A percentile compares a stretch with the other conserved stretches of the same genome.
Evolutionary conservation across 2,888 invertebrate species (phyloP).

Genomic region (Troilus luridus): DNA sequence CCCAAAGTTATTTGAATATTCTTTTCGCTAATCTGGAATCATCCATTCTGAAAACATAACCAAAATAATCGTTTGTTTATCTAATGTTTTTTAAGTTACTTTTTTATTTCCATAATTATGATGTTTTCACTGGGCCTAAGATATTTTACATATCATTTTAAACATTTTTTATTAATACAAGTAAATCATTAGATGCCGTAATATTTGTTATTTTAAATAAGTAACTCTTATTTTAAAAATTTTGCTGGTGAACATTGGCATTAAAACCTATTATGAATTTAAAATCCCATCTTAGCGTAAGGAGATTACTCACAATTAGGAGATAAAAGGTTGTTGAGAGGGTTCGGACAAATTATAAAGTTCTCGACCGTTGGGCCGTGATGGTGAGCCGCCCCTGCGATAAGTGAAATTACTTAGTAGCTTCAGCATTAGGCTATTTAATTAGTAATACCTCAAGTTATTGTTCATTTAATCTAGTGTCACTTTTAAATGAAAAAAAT

Average conservation of each 20-base stretch:
- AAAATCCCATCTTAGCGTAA: background rate
- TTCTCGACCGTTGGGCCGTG: background rate
- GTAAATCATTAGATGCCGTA: no score
- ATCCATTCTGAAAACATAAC: no score
- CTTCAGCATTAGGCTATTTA: background rate
- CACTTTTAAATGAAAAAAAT: background rate
- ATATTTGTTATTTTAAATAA: background rate
- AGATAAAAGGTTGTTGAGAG: background rate
- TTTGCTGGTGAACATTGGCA: background rate
- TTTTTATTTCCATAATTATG: no score
- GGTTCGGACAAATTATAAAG: background rate
- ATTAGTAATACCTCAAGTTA: background rate
- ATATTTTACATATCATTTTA: no score
- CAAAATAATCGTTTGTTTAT: no score
- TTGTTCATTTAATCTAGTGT: background rate
- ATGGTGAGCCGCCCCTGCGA: background rate
- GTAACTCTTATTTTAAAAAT: background rate
- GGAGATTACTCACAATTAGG: background rate
- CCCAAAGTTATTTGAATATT: no score
- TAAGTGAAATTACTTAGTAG: background rate
- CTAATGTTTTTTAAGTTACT: no score
- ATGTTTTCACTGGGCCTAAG: no score
- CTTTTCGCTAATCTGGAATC: no score
- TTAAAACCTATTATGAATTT: background rate
- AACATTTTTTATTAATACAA: no score